These are phyloP conservation scores for Rhingia campestris DNA, from an alignment of 2,888 invertebrate genomes.

Conservation along the genomic window DNA sequence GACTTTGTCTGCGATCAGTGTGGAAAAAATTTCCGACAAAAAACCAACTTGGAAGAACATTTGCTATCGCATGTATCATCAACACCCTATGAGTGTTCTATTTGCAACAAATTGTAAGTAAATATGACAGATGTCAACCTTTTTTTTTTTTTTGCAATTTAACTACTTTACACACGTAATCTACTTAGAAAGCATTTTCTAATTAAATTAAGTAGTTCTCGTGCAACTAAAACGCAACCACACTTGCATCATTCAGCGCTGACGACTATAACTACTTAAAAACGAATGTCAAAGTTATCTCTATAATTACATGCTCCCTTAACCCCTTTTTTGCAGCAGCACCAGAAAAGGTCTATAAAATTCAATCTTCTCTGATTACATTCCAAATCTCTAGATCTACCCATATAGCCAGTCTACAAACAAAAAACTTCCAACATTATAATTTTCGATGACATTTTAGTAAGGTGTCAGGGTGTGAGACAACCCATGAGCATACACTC, in stretches of 20 bases:
- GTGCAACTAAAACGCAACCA: neutral
- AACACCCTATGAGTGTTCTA: conserved; percentile 82
- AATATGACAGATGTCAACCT: neutral
- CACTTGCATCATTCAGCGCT: neutral
- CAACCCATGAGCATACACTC: conserved; percentile 7
- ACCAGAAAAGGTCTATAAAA: conserved; percentile 2
- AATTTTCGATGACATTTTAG: conserved; percentile 46
- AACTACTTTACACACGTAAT: neutral
- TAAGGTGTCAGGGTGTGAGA: conserved; percentile 19
- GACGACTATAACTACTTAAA: neutral
- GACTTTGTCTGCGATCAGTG: conserved; percentile 83
- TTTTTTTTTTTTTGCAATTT: neutral
- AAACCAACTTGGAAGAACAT: conserved; percentile 84
- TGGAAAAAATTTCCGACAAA: conserved; percentile 83
- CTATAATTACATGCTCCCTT: conserved; percentile 24
- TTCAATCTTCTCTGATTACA: conserved; percentile 35
- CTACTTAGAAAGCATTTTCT: neutral
- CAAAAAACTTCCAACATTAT: conserved; percentile 30
- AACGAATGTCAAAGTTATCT: conserved; percentile 29
- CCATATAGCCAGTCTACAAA: conserved; percentile 5
- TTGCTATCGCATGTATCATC: conserved; percentile 83
- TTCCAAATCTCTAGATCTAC: conserved; percentile 24
- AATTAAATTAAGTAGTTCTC: conserved; percentile 8
- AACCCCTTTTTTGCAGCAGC: neutral
- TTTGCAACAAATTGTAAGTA: conserved; percentile 82